These are phyloP conservation scores for Diceros bicornis DNA, from an alignment of 2,797 vertebrate species.

Conservation along the genomic window DNA sequence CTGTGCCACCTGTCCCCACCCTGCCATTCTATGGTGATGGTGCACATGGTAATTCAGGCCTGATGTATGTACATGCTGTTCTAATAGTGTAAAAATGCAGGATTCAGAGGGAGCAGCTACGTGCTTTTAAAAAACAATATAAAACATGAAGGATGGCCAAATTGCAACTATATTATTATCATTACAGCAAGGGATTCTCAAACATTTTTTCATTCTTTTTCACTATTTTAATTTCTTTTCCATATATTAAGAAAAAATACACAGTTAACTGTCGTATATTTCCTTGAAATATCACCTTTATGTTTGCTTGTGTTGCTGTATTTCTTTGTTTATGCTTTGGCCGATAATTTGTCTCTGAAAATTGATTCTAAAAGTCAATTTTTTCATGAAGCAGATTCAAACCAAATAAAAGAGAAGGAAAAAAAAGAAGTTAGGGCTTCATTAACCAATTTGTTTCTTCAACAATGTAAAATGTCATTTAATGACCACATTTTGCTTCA, in stretches of 20 bases:
- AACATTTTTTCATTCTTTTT: slow-evolving; percentile 16
- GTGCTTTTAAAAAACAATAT: slow-evolving; percentile 17
- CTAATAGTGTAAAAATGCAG: neutral
- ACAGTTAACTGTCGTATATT: neutral
- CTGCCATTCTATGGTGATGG: slow-evolving; percentile 82
- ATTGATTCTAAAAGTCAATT: neutral
- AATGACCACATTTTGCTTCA: neutral
- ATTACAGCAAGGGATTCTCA: neutral
- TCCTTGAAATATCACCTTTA: slow-evolving; percentile 5
- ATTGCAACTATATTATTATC: neutral
- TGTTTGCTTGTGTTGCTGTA: neutral
- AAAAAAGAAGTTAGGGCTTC: neutral
- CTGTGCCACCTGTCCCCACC: slow-evolving; percentile 54
- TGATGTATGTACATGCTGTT: slow-evolving; percentile 71
- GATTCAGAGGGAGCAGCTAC: slow-evolving; percentile 8
- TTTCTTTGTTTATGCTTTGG: slow-evolving; percentile 5
- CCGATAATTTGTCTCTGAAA: slow-evolving; percentile 35
- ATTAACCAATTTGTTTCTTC: neutral
- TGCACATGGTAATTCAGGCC: slow-evolving; percentile 80
- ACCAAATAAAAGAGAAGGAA: neutral
- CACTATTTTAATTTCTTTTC: slow-evolving; percentile 4
- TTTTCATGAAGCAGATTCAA: neutral
- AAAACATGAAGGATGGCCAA: neutral
- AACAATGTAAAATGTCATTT: neutral
- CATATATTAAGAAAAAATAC: neutral